Base-by-base conservation (phyloP, 1,140 invertebrate genomes). In the Drosophila sp. region DNA sequence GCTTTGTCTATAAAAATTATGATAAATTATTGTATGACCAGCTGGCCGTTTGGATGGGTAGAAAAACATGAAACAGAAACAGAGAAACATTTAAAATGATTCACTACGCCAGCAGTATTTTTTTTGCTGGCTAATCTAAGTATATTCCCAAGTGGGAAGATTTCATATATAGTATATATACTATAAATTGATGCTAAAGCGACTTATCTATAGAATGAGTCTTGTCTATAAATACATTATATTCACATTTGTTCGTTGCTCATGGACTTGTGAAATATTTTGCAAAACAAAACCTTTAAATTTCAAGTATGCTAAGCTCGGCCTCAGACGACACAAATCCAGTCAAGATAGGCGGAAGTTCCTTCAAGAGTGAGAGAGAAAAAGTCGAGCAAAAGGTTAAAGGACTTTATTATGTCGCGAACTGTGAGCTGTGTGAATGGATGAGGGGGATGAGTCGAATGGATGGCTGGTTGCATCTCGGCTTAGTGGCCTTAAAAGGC, bases 381-480 rank as follows among this genome's bases (percentile, higher is more conserved):
- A 61, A 75, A 62, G 62, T 79, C 77, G 74, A 79, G 77, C 74
- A 79, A 79, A 73, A 79, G 77, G 77, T 79, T 79, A 79, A 79
- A 79, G 77, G 77, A 79, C 77, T 79, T 77, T 77, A 77, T 70
- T 66, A 63, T 73, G 66, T 54, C 66, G 74, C 74, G 70, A 57
- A 41, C 32, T 25, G 40, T 40, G 17, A 17, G 17, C 17, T 17
- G 44, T 27, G 41, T 32, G 38, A 47, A 33, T 57, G 67, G 40
- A 40, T 11, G 35, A 23, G 35, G 3, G 11, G 40, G n/a, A 11
- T 23, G 57, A 29, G 5, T 38, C 47, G 38, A 25, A 30, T 38
- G 41, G 32, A 3, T 10, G 17, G n/a, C 17, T 17, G n/a, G 10
- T 6, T 29, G 8, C 25, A 25, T 17, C 25, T 17, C 6, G 10